These are phyloP conservation scores for Helicolenus hilgendorfi DNA, from an alignment of 2,797 vertebrate species.

Conservation along the genomic window DNA sequence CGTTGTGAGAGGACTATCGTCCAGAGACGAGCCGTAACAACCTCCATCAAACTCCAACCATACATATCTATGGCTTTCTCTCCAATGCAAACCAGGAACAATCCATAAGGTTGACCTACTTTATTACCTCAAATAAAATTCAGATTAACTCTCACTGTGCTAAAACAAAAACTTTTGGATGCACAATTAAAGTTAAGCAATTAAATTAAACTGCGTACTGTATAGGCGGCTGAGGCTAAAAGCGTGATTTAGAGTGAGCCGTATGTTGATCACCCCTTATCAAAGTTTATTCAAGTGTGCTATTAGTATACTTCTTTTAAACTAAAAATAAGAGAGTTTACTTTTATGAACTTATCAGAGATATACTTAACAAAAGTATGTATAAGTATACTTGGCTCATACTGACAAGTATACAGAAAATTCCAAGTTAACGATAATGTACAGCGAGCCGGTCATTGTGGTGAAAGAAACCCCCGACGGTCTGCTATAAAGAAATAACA, in stretches of 20 bases:
- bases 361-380: too few species aligned
- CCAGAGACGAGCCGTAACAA: neutral
- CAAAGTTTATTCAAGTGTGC: too few species aligned
- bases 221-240: neutral
- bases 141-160: neutral
- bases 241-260: neutral
- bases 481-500: too few species aligned
- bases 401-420: too few species aligned
- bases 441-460: too few species aligned
- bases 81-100: neutral
- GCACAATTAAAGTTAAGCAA: slow-evolving; percentile 24
- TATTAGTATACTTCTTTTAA: too few species aligned
- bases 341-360: too few species aligned
- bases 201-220: neutral
- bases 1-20: neutral
- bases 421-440: too few species aligned
- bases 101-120: neutral
- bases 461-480: too few species aligned
- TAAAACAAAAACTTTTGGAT: slow-evolving; percentile 9
- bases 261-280: neutral
- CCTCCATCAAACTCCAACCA: slow-evolving; percentile 1
- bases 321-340: too few species aligned
- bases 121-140: neutral
- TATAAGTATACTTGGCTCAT: too few species aligned
- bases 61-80: neutral